These are phyloP conservation scores for Stramonita haemastoma DNA, from an alignment of 2,888 invertebrate species.

Conservation along the genomic window DNA sequence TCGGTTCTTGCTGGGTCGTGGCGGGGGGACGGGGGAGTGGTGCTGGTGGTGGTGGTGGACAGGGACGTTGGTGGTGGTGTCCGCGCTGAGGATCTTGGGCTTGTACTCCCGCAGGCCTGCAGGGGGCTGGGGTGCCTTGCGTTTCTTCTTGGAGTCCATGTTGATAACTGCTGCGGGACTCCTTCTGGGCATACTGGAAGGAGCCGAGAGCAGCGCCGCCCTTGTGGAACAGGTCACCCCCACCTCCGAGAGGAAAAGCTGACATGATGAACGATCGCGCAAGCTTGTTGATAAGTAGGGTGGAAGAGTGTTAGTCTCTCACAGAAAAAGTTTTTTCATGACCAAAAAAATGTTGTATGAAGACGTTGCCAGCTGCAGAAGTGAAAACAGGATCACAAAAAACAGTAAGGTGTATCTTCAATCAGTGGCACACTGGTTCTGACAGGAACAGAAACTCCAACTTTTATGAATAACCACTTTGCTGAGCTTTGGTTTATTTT, in stretches of 20 bases:
- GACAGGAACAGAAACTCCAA: too few relatives aligned
- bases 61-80: conserved; percentile 15
- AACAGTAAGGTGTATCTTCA: not conserved
- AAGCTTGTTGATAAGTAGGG: not conserved
- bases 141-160: conserved; percentile 41
- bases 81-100: conserved; percentile 28
- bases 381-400: too few relatives aligned
- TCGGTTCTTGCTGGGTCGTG: not conserved
- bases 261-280: conserved; percentile 28
- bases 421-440: not conserved
- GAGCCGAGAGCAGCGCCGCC: not conserved
- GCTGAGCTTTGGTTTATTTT: too few relatives aligned
- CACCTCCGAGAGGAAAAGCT: conserved; percentile 3
- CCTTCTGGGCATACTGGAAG: conserved; percentile 45
- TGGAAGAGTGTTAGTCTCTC: too few relatives aligned
- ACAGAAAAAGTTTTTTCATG: too few relatives aligned
- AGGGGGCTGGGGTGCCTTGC: conserved; percentile 2
- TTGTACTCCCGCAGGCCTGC: conserved; percentile 30
- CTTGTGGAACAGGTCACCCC: conserved; percentile 36
- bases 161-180: conserved; percentile 41
- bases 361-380: too few relatives aligned
- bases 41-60: not conserved
- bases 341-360: too few relatives aligned
- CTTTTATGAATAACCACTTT: too few relatives aligned
- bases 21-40: not conserved